Base-by-base conservation (phyloP, 2,113 vertebrate species). In the Heterotis niloticus region DNA sequence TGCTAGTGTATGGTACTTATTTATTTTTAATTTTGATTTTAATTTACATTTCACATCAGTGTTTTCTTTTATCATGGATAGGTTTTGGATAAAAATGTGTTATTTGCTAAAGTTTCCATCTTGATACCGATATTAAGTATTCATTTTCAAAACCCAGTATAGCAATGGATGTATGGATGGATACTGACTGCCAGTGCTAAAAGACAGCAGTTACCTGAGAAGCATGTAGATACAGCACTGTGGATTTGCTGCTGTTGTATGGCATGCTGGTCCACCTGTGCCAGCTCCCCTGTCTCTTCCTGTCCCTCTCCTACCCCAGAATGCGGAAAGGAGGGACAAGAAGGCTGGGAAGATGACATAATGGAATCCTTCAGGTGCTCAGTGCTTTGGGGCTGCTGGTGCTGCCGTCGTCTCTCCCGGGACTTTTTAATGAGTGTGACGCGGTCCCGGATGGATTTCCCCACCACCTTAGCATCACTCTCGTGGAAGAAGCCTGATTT, bases 401-500 rank as follows among this genome's bases (percentile, higher is more conserved):
- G 73, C 82, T 93, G 92, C 85, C 91, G 90, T 52, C 92, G 91
- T 78, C 92, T 90, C 85, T 96, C 95, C 18, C 95, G 90, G 10
- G 90, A 94, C 84, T 95, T 95, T 87, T 95, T 96, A 84, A 97
- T 95, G 60, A 94, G 86, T 26, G 89, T 91, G 23, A 96, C 93
- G 10, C 95, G 85, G 84, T 98, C 95, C 78, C 95, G 89, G 81
- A 97, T 97, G 78, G 95, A 96, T 85, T 98, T 98, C 78, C 94
- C 93, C 26, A 98, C 95, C 76, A 96, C 93, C 84, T 98, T 97
- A 59, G 94, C 94, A 85, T 98, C 96, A 62, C 95, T 97, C 88
- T 98, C 96, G 78, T 96, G 95, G 81, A 98, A 96, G 86, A 98
- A 96, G 80, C 95, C 95, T 1, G 96, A 97, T 68, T 95, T 97